Evolutionary conservation across 2,113 vertebrate species (phyloP).

Genomic region (Saccopteryx leptura): DNA sequence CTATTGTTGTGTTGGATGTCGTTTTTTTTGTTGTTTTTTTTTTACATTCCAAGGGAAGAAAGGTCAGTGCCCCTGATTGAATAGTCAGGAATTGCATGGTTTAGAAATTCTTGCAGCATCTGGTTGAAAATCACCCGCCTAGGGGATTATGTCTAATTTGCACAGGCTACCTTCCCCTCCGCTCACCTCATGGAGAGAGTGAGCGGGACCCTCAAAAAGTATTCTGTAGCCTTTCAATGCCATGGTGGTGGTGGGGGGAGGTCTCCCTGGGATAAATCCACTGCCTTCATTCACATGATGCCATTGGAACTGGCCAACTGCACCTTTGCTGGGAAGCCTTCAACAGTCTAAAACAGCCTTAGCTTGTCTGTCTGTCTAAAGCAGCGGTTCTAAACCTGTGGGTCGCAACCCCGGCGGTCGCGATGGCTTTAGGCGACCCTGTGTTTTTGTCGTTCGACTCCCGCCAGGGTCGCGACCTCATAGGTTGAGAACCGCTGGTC

Average conservation of each 20-base stretch:
- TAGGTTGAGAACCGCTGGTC: too few species aligned
- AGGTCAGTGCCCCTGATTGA: not conserved
- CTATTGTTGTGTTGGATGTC: not conserved
- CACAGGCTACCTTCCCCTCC: not conserved
- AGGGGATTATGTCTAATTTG: accelerated
- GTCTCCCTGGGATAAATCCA: too few species aligned
- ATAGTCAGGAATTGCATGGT: not conserved
- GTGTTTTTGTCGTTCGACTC: too few species aligned
- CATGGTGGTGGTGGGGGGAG: not conserved
- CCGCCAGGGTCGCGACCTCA: too few species aligned
- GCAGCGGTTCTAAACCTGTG: too few species aligned
- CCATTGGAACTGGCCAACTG: not conserved
- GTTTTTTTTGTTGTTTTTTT: not conserved
- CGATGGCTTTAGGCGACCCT: too few species aligned
- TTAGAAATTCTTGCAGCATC: not conserved
- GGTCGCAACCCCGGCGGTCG: too few species aligned
- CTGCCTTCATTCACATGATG: not conserved
- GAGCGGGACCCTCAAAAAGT: not conserved
- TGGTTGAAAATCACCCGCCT: not conserved
- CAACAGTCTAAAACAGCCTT: not conserved
- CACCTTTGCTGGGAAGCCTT: not conserved
- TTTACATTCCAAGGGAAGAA: not conserved
- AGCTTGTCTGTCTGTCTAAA: too few species aligned
- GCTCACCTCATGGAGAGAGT: not conserved
- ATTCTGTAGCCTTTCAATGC: not conserved